Evolutionary conservation across 2,797 vertebrate genomes (phyloP), one percentile per base, ranked within the genome.

Genomic region (Amniataba percoides): DNA sequence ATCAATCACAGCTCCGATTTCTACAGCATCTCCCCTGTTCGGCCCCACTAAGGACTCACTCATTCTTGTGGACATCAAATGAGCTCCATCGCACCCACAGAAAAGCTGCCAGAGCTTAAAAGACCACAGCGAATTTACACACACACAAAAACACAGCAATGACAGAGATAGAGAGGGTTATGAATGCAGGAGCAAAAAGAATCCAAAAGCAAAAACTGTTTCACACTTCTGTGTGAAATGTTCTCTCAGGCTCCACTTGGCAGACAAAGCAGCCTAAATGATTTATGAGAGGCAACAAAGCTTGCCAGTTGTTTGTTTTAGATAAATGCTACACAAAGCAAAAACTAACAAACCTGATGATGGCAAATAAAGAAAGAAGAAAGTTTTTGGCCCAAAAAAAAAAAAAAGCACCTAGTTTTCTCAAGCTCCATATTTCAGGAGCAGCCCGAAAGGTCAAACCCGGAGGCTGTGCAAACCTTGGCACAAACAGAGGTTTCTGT

Each of bases 191-290:
- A 76, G 78, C 66, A 83, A 87, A 81, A 60, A 69, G 57, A 81
- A 77, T 78, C 73, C 70, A 65, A 66, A 81, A 79, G 77, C 57
- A 58, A 76, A 82, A 81, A 80, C 25, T 34, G 68, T 81, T 83
- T 87, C 62, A 81, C 42, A 68, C 9, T 9, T 40, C 69, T 63
- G 65, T 71, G 72, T 80, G 78, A 83, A 91, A 86, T 64, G 62
- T 90, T 91, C 77, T 91, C 85, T 81, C 78, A 70, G 78, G 83
- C 87, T 81, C 65, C 55, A 77, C 75, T 88, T 89, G 81, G 79
- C 87, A 90, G 87, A 87, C 86, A 91, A 86, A 90, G 82, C 78
- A 87, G 74, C 53, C 83, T 90, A 83, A 90, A 93, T 89, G 86
- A 94, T 94, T 90, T 88, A 88, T 83, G 88, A 89, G 87, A 74